Evolutionary conservation across 2,113 vertebrate genomes (phyloP), one percentile per base, ranked within the genome.

Genomic region (Gallinago jamesoni): DNA sequence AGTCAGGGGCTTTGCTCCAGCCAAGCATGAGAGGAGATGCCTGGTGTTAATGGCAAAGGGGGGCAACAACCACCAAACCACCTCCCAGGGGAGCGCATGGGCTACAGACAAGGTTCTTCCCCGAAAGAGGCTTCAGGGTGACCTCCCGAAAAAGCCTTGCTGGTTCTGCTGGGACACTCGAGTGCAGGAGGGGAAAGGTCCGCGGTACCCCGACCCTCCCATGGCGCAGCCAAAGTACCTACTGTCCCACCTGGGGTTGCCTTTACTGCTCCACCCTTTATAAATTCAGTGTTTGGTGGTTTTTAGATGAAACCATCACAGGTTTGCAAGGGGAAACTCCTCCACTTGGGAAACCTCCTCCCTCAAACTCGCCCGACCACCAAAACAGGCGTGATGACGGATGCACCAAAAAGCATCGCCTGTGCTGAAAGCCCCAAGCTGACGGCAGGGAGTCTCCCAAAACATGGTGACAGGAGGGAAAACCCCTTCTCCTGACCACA

Each of bases 21-120:
- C 78, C 0, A 0, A 66, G 25, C n/a, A 7, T 0, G 5, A 2
- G 0, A 25, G 14, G 60, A 30, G 47, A 52, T 17, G 35, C 43
- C 33, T 0, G 1, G 66, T 28, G 12, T 43, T 67, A 30, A 47
- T 1, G 10, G 64, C 27, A 73, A 76, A 50, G 35, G 2, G 12
- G 45, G 27, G n/a, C 7, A 2, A 2, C 31, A 76, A 37, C 12
- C 28, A 57, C n/a, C 41, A 87, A 78, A 87, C 23, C 64, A 33
- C 9, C 27, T 37, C 48, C 14, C 24, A 0, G 0, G 68, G 47
- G 39, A 85, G 5, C 1, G 6, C 14, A 7, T 2, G 23, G 37
- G 53, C 70, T 55, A 30, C 9, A 74, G 52, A 11, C 23, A 35
- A 57, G 18, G 52, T 12, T 79, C 39, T 52, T 68, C 82, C 62